Percentiles rank a stretch among this genome's conserved stretches.
Evolutionary conservation across 2,113 vertebrate species (phyloP).

Genomic region (Amblyopsis rosae): DNA sequence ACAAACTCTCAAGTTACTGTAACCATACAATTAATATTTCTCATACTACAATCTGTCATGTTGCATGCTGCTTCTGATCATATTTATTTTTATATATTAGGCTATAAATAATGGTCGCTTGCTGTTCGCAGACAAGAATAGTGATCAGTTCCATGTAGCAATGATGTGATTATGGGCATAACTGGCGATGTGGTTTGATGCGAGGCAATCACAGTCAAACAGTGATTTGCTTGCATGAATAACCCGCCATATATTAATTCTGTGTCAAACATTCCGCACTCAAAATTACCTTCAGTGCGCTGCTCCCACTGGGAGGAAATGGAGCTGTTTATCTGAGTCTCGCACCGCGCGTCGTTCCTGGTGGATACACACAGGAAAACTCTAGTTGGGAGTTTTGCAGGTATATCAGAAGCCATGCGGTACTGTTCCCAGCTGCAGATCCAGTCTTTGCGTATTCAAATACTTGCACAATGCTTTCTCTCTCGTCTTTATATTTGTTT

Average conservation of each 20-base stretch:
- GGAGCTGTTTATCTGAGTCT: too few species aligned
- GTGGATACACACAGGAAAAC: constrained; percentile 6
- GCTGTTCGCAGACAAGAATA: too few species aligned
- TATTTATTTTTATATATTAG: too few species aligned
- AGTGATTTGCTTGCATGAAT: constrained; percentile 11
- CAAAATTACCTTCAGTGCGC: constrained; percentile 29
- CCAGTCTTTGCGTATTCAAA: not conserved
- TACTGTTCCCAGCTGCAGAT: not conserved
- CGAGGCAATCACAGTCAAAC: not conserved
- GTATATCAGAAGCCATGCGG: constrained; percentile 15
- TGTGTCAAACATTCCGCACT: constrained; percentile 5
- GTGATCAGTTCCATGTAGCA: not conserved
- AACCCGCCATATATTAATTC: constrained; percentile 3
- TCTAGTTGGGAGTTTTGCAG: constrained; percentile 1
- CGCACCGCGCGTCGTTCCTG: not conserved
- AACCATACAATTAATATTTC: too few species aligned
- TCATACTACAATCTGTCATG: too few species aligned
- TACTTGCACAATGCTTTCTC: too few species aligned
- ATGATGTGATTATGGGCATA: constrained; percentile 39
- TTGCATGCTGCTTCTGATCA: too few species aligned
- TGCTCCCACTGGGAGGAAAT: constrained; percentile 26
- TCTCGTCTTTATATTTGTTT: too few species aligned
- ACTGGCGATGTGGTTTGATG: constrained; percentile 23
- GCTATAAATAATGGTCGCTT: too few species aligned
- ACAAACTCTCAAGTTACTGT: not conserved